Conservation (phyloP, 2,797 vertebrate species). For the Sebastes paucispinis region DNA sequence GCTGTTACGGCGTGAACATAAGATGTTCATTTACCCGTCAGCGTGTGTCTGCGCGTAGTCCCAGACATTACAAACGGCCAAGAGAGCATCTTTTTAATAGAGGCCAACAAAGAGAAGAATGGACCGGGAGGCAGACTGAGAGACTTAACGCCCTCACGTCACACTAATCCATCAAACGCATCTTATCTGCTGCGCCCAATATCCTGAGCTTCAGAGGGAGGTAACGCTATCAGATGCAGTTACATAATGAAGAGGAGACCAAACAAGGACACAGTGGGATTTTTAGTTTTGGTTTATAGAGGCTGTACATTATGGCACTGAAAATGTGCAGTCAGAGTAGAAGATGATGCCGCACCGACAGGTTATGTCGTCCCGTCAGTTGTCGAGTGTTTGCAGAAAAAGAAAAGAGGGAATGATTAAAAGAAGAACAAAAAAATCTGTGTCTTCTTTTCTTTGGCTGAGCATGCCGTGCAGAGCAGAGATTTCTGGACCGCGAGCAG, state of each 20-base stretch:
- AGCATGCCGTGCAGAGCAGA: constrained; percentile 31
- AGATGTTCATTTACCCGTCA: constrained; percentile 62
- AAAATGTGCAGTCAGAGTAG: background rate
- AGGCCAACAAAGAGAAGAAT: constrained; percentile 55
- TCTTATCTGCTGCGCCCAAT: constrained; percentile 71
- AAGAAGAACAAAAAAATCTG: background rate
- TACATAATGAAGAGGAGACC: constrained; percentile 55
- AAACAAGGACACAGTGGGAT: constrained; percentile 26
- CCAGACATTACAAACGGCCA: constrained; percentile 51
- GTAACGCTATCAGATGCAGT: constrained; percentile 61
- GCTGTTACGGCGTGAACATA: constrained; percentile 5
- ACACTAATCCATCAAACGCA: constrained; percentile 65
- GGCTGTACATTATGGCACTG: background rate
- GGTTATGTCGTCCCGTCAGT: constrained; percentile 8
- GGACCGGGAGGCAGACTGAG: constrained; percentile 43
- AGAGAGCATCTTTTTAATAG: constrained; percentile 59
- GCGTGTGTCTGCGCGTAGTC: constrained; percentile 19
- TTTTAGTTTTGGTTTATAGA: background rate
- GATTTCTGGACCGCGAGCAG: constrained; percentile 52
- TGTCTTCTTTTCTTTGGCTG: constrained; percentile 31
- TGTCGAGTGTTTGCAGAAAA: constrained; percentile 12
- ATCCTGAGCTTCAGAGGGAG: constrained; percentile 67
- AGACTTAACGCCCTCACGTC: constrained; percentile 63
- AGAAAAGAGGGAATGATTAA: constrained; percentile 31
- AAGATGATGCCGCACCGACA: background rate